phyloP scores from a whole-genome alignment of 2,797 vertebrate species.

The Bovichtus variegatus region DNA sequence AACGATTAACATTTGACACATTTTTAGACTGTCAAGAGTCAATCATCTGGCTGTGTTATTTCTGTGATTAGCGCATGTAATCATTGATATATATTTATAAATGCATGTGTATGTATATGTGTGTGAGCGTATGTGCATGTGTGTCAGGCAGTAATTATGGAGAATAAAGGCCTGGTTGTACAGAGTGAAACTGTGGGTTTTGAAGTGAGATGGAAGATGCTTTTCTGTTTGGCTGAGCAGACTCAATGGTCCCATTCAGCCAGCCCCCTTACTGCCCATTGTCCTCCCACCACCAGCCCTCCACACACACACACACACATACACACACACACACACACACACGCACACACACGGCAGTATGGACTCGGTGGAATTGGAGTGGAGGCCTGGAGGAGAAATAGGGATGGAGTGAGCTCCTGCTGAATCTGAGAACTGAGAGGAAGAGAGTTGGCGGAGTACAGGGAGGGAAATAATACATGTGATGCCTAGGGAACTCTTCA shows the following conservation, averaged over 20 bases:
- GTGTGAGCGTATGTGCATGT: constrained; percentile 53
- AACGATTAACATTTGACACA: background rate
- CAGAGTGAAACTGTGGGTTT: constrained; percentile 87
- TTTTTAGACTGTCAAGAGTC: constrained; percentile 20
- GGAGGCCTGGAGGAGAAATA: constrained; percentile 56
- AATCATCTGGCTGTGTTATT: background rate
- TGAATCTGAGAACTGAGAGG: constrained; percentile 48
- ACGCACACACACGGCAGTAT: constrained; percentile 68
- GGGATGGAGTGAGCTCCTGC: constrained; percentile 42
- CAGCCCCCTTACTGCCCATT: constrained; percentile 86
- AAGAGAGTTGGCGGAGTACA: constrained; percentile 3
- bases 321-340: constrained; percentile 64
- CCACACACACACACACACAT: constrained; percentile 59
- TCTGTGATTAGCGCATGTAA: background rate
- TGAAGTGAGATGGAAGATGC: constrained; percentile 90
- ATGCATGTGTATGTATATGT: constrained; percentile 32
- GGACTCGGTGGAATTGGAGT: constrained; percentile 51
- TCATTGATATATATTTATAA: background rate
- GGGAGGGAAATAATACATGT: background rate
- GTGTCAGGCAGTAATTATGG: constrained; percentile 85
- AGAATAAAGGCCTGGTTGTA: constrained; percentile 91
- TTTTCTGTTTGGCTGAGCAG: constrained; percentile 95
- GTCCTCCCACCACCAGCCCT: constrained; percentile 83
- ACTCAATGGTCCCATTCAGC: constrained; percentile 92
- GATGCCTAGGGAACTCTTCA: background rate